Base-by-base conservation (phyloP, 2,888 invertebrate species). In the Drosophila nigritarsus region DNA sequence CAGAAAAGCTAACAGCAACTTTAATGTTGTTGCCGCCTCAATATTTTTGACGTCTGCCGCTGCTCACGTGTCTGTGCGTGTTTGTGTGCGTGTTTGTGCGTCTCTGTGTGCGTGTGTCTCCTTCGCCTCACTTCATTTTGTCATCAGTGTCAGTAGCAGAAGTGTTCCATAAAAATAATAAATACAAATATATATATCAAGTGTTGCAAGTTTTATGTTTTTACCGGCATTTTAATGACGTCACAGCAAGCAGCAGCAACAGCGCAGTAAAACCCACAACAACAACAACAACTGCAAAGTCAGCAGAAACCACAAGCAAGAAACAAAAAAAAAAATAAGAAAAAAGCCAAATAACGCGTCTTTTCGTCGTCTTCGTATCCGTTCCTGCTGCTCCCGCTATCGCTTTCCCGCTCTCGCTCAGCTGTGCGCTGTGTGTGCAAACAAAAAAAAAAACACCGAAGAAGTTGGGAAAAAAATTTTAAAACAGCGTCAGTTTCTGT, bases 171-270 rank as follows among this genome's bases (percentile, higher is more conserved):
- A 38, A 50, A 29, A 59, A 42, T 32, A 51, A 55, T 29, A 56
- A 15, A 68, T 36, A 56, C 27, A 54, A 60, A 61, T 24, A 15
- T 45, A 34, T 18, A 36, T 36, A 54, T 7, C 9, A 27, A 54
- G 24, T 36, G 50, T 24, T 50, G 38, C 38, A 61, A 62, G 65
- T 62, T 58, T 75, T 59, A 61, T 73, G 68, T 78, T 73, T 78
- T 75, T 80, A 73, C 89, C 85, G 85, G 85, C 85, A 82, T 84
- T 78, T 86, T 89, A 80, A 89, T 85, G 85, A 86, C 85, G 89
- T 85, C 85, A 85, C 84, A 69, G 59, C 75, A 66, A 67, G 64
- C 63, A 70, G 36, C 70, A 67, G 56, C 65, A 73, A 51, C 54
- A 77, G 61, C 73, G 59, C 71, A 77, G 63, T 61, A 78, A 55